phyloP scores from a whole-genome alignment of 2,888 invertebrate genomes.

The Lycophotia porphyrea region DNA sequence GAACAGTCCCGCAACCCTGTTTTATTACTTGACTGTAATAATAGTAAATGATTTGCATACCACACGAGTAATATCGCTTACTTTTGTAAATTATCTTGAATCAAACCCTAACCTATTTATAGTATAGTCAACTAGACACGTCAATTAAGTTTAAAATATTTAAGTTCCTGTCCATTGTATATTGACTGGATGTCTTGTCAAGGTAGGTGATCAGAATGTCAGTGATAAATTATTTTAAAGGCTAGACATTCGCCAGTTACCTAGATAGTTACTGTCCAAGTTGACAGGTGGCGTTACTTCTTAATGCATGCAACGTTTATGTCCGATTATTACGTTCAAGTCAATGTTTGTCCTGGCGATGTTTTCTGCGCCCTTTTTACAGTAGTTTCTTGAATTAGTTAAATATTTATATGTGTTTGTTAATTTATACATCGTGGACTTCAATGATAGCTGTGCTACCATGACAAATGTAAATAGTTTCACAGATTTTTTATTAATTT shows the following conservation, averaged over 20 bases:
- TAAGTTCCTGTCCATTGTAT: slow-evolving; percentile 35
- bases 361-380: slow-evolving; percentile 24
- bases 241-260: slow-evolving; percentile 30
- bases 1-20: too few species aligned
- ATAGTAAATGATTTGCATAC: neutral
- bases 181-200: slow-evolving; percentile 29
- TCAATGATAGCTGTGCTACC: neutral
- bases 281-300: slow-evolving; percentile 50
- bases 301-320: slow-evolving; percentile 23
- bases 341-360: neutral
- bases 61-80: neutral
- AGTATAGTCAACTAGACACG: neutral
- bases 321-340: slow-evolving; percentile 15
- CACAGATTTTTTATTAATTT: too few species aligned
- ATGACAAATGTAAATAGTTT: neutral
- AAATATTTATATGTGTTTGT: neutral
- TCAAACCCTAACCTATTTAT: slow-evolving; percentile 6
- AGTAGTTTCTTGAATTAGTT: slow-evolving; percentile 21
- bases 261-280: slow-evolving; percentile 30
- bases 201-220: slow-evolving; percentile 33
- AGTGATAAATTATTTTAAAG: slow-evolving; percentile 42
- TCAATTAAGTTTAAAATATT: slow-evolving; percentile 46
- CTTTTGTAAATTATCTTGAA: slow-evolving; percentile 14
- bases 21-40: too few species aligned
- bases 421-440: neutral